Percentiles rank a stretch among this genome's conserved stretches.
phyloP scores from a whole-genome alignment of 2,888 invertebrate genomes.

The Stegophylla sp. region DNA sequence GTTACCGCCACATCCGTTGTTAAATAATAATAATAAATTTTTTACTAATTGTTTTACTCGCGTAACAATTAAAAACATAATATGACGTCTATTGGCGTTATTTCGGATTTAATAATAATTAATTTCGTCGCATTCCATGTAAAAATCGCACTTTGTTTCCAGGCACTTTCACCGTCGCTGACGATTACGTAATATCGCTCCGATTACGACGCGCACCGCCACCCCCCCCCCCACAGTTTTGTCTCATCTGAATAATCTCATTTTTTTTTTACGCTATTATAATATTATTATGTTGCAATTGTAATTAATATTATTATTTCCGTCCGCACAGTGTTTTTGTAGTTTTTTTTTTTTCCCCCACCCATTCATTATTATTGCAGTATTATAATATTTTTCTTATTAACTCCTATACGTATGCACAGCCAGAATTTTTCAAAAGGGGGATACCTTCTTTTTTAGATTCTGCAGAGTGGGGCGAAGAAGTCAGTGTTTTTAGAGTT shows the following conservation, averaged over 20 bases:
- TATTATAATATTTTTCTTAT: too few relatives aligned
- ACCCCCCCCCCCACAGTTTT: background rate
- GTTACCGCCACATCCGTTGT: background rate
- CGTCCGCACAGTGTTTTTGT: background rate
- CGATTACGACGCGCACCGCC: conserved; percentile 32
- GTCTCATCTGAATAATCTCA: conserved; percentile 21
- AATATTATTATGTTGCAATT: too few relatives aligned
- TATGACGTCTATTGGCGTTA: background rate
- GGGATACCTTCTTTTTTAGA: too few relatives aligned
- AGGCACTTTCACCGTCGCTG: conserved; percentile 46
- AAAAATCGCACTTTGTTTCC: conserved; percentile 55
- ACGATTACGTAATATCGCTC: conserved; percentile 45
- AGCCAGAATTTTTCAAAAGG: too few relatives aligned
- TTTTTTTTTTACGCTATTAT: background rate
- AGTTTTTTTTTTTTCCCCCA: too few relatives aligned
- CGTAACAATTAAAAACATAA: conserved; percentile 8
- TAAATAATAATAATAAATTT: conserved; percentile 2
- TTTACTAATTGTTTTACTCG: conserved; percentile 16
- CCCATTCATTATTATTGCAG: too few relatives aligned
- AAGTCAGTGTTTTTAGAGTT: too few relatives aligned
- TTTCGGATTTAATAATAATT: too few relatives aligned
- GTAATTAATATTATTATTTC: background rate
- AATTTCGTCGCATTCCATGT: conserved; percentile 39
- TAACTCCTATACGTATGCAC: too few relatives aligned
- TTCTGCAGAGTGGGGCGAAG: too few relatives aligned